Percentiles rank a stretch among this genome's conserved stretches.
Conservation (phyloP, 2,888 invertebrate species). For the Spodoptera littoralis region DNA sequence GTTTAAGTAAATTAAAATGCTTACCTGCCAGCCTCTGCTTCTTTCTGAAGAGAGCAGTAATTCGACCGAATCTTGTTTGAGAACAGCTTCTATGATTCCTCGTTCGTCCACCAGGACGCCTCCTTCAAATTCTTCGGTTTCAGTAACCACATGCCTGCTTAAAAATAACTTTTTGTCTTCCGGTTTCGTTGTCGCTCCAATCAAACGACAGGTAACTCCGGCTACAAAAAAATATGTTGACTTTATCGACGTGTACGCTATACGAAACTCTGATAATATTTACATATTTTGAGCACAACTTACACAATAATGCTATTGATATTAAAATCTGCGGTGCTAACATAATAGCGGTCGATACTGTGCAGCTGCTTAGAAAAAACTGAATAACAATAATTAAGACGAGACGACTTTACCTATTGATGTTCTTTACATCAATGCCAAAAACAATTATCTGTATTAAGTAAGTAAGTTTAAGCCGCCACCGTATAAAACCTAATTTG, state of each 20-base stretch:
- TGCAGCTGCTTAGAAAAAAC: slow-evolving; percentile 44
- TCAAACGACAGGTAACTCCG: slow-evolving; percentile 31
- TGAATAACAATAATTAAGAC: slow-evolving; percentile 34
- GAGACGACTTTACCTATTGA: slow-evolving; percentile 21
- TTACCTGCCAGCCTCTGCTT: slow-evolving; percentile 56
- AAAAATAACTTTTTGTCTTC: slow-evolving; percentile 73
- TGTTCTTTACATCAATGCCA: slow-evolving; percentile 48
- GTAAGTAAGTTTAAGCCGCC: slow-evolving; percentile 19
- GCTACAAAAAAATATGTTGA: slow-evolving; percentile 41
- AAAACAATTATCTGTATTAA: slow-evolving; percentile 36
- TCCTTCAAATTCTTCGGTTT: slow-evolving; percentile 86
- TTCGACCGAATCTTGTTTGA: slow-evolving; percentile 80
- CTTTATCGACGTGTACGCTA: slow-evolving; percentile 1
- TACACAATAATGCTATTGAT: slow-evolving; percentile 45
- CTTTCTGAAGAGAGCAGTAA: slow-evolving; percentile 47
- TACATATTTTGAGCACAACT: slow-evolving; percentile 21
- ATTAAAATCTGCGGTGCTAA: slow-evolving; percentile 44
- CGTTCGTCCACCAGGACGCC: slow-evolving; percentile 88
- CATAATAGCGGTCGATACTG: slow-evolving; percentile 47
- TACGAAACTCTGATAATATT: slow-evolving; percentile 2
- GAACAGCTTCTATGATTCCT: slow-evolving; percentile 88
- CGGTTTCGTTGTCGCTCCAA: slow-evolving; percentile 39
- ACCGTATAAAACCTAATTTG: slow-evolving; percentile 28
- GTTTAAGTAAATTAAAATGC: slow-evolving; percentile 1
- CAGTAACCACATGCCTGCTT: slow-evolving; percentile 84